Conservation (phyloP, 2,797 vertebrate species). For the Coregonus ussuriensis region DNA sequence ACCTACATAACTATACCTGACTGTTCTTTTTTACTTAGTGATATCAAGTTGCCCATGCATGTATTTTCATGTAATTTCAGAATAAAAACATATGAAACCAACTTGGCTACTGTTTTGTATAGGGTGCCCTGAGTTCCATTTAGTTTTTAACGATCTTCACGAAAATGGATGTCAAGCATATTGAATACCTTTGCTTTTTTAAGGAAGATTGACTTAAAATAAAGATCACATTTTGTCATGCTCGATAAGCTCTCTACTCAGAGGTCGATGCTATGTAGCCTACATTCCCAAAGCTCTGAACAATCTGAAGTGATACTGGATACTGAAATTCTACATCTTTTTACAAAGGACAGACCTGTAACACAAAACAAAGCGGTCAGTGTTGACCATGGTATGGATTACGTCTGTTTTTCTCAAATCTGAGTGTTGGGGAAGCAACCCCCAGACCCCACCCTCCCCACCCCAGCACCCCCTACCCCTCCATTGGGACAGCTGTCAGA, state of each 20-base stretch:
- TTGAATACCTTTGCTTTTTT: neutral
- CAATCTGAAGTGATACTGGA: no score
- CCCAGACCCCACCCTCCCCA: slow-evolving; percentile 13
- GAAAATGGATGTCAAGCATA: no score
- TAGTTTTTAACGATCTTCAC: neutral
- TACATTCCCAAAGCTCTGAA: slow-evolving; percentile 53
- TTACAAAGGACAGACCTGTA: slow-evolving; percentile 50
- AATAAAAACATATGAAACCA: no score
- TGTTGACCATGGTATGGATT: slow-evolving; percentile 61
- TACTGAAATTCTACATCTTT: no score
- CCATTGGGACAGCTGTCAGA: slow-evolving; percentile 57
- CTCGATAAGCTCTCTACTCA: neutral
- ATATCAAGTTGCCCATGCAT: neutral
- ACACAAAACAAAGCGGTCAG: slow-evolving; percentile 62
- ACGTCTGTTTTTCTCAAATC: slow-evolving; percentile 48
- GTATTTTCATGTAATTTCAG: neutral
- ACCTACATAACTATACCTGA: neutral
- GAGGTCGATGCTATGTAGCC: slow-evolving; percentile 22
- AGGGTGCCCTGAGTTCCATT: neutral
- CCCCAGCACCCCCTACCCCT: slow-evolving; percentile 23
- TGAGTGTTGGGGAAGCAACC: neutral
- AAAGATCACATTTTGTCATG: neutral
- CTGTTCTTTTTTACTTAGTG: neutral
- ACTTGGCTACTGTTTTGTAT: neutral
- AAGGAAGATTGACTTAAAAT: neutral